Evolutionary conservation across 2,888 invertebrate species (phyloP).

Genomic region (Cynaeus angustus): DNA sequence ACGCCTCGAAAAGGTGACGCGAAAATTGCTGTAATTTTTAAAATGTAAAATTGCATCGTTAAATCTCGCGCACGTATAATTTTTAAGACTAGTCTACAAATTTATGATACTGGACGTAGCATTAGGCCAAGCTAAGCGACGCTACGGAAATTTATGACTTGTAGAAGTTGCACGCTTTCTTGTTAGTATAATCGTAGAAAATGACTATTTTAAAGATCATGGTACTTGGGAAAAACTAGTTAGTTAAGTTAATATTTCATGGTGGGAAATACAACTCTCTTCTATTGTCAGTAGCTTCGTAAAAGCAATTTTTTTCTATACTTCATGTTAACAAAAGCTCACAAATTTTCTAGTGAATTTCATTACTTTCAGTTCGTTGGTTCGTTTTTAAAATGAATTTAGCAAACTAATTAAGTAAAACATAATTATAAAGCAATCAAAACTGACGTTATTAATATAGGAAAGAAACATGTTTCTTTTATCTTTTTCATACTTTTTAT

Average conservation of each 20-base stretch:
- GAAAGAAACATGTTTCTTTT: too few relatives aligned
- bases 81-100: constrained; percentile 26
- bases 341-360: background rate
- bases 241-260: too few relatives aligned
- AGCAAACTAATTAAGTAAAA: background rate
- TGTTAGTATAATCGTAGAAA: too few relatives aligned
- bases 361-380: constrained; percentile 2
- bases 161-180: constrained; percentile 3
- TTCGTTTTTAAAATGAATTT: background rate
- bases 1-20: constrained; percentile 19
- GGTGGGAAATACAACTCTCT: too few relatives aligned
- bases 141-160: constrained; percentile 25
- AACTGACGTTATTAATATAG: background rate
- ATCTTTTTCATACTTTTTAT: too few relatives aligned
- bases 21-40: constrained; percentile 26
- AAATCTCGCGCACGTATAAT: constrained; percentile 27
- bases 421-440: background rate
- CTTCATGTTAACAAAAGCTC: background rate
- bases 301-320: background rate
- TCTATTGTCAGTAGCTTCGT: background rate
- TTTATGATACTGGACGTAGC: constrained; percentile 25
- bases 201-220: too few relatives aligned
- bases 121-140: constrained; percentile 17
- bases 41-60: constrained; percentile 32
- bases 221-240: too few relatives aligned